Evolutionary conservation across 2,113 vertebrate species (phyloP).

Genomic region (Eclectus roratus): DNA sequence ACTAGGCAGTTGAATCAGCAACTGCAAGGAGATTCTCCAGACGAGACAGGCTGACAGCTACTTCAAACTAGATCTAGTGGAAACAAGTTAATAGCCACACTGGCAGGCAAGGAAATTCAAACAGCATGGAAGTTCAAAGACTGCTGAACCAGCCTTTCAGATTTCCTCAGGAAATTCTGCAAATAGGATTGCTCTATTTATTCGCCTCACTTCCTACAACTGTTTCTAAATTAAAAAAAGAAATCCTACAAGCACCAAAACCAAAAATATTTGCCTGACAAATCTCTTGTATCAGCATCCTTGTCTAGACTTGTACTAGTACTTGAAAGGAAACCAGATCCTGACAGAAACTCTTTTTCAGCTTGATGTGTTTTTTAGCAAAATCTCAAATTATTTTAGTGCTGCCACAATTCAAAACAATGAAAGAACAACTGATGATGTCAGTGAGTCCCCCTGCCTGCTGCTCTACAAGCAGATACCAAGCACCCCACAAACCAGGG

Average conservation of each 20-base stretch:
- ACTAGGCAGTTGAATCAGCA: conserved; percentile 17
- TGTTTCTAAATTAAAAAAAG: not conserved
- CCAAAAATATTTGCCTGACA: not conserved
- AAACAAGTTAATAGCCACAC: not conserved
- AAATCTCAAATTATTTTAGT: not conserved
- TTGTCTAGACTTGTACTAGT: not conserved
- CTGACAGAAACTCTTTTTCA: not conserved
- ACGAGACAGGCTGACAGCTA: not conserved
- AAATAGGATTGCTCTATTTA: not conserved
- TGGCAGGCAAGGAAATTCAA: not conserved
- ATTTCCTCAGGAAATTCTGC: not conserved
- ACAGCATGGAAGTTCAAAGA: not conserved
- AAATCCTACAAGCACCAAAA: not conserved
- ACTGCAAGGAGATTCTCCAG: conserved; percentile 6
- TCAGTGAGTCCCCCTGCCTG: not conserved
- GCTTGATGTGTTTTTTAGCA: not conserved
- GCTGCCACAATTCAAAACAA: not conserved
- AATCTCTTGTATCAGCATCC: not conserved
- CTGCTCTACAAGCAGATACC: not conserved
- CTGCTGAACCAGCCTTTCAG: not conserved
- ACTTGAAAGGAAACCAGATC: not conserved
- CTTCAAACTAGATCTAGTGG: not conserved
- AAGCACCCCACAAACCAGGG: not conserved
- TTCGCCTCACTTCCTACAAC: not conserved
- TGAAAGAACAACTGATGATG: not conserved